phyloP scores from a whole-genome alignment of 2,888 invertebrate species.

The Drosophila colorata region DNA sequence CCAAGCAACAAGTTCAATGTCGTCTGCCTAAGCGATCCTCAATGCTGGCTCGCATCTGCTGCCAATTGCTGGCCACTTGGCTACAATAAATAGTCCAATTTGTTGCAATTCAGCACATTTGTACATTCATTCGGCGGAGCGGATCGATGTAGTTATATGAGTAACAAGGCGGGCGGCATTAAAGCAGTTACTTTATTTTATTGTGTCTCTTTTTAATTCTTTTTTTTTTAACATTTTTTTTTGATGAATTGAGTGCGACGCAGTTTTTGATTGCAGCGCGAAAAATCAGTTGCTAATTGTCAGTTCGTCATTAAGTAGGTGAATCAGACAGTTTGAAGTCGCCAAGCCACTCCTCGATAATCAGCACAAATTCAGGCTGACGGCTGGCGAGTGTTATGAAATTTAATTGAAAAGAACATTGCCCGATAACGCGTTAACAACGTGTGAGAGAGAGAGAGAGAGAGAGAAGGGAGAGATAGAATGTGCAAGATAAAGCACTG shows the following conservation, averaged over 20 bases:
- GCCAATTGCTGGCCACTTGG: constrained; percentile 43
- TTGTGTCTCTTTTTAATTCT: background rate
- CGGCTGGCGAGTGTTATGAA: constrained; percentile 50
- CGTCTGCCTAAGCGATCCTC: constrained; percentile 26
- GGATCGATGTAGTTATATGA: constrained; percentile 16
- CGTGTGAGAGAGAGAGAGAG: background rate
- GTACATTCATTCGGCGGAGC: background rate
- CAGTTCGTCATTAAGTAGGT: constrained; percentile 58
- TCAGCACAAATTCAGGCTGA: constrained; percentile 40
- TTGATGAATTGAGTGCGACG: constrained; percentile 16
- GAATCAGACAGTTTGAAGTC: constrained; percentile 54
- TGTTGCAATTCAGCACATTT: constrained; percentile 4
- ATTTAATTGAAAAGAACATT: constrained; percentile 49
- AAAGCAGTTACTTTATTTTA: constrained; percentile 1
- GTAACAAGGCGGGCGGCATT: constrained; percentile 21
- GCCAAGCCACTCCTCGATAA: constrained; percentile 42
- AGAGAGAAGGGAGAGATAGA: constrained; percentile 1
- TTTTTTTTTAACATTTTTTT: constrained; percentile 1
- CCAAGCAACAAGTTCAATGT: constrained; percentile 57
- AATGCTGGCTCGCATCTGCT: constrained; percentile 2
- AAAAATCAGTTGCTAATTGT: constrained; percentile 63
- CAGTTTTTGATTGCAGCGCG: constrained; percentile 36
- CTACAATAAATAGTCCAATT: constrained; percentile 28
- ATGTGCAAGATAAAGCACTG: background rate
- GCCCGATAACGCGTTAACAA: constrained; percentile 38